Percentiles rank a stretch among this genome's conserved stretches.
phyloP scores from a whole-genome alignment of 2,113 vertebrate species.

The Rhinichthys klamathensis region DNA sequence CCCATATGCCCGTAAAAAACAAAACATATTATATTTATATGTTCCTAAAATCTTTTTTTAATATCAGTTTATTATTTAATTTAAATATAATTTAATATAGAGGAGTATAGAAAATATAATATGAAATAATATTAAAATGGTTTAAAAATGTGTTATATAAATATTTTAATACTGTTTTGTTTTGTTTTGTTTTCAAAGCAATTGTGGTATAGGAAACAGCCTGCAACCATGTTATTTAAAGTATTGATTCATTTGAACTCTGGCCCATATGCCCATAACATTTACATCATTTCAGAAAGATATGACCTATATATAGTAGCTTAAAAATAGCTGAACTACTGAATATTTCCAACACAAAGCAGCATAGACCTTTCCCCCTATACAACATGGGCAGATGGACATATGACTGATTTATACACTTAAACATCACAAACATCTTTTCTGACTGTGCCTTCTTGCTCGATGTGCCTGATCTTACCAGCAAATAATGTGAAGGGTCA shows the following conservation, averaged over 20 bases:
- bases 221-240: too few relatives aligned
- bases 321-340: neutral
- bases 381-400: too few relatives aligned
- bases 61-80: too few relatives aligned
- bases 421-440: neutral
- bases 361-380: neutral
- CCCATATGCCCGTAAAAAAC: neutral
- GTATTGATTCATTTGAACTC: neutral
- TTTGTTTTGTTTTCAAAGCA: neutral
- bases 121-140: too few relatives aligned
- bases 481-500: constrained; percentile 80
- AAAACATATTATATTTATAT: too few relatives aligned
- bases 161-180: too few relatives aligned
- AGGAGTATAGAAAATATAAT: too few relatives aligned
- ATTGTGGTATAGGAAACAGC: neutral
- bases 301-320: too few relatives aligned
- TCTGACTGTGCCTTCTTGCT: neutral
- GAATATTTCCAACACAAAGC: neutral
- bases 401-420: too few relatives aligned
- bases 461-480: constrained; percentile 76
- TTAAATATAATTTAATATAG: too few relatives aligned
- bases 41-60: too few relatives aligned
- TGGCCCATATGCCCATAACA: neutral
- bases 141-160: too few relatives aligned
- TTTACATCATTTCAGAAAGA: neutral